phyloP scores from a whole-genome alignment of 2,113 vertebrate genomes.

The Piprites chloris region DNA sequence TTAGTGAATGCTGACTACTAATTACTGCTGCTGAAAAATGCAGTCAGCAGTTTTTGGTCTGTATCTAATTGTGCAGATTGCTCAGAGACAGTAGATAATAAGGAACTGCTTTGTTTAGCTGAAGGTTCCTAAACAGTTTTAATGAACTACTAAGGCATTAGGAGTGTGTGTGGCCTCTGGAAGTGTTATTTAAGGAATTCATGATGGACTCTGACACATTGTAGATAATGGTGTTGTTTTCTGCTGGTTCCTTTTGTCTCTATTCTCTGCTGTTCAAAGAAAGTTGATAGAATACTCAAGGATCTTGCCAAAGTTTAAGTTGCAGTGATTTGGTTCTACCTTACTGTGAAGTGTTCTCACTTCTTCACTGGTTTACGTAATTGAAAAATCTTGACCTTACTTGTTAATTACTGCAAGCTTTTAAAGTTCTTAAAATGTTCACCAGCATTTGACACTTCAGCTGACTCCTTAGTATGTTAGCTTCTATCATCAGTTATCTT shows the following conservation, averaged over 20 bases:
- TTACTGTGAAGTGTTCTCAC: background rate
- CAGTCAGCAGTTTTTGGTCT: background rate
- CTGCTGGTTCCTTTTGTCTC: background rate
- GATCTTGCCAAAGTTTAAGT: background rate
- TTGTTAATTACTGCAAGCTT: background rate
- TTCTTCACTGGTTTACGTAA: background rate
- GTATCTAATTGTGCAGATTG: background rate
- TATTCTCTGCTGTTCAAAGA: background rate
- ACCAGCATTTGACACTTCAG: background rate
- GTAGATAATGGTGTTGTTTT: background rate
- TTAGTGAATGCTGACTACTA: background rate
- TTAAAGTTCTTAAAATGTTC: background rate
- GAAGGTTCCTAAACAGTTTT: background rate
- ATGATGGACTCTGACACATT: background rate
- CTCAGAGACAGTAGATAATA: background rate
- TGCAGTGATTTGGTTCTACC: background rate
- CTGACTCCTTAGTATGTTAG: background rate
- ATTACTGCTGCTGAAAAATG: background rate
- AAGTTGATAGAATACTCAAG: background rate
- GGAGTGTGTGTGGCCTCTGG: background rate
- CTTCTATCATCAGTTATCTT: background rate
- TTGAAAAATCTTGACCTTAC: background rate
- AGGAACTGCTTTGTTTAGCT: background rate
- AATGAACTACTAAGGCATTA: background rate
- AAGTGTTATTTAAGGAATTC: background rate